These are phyloP conservation scores for Helobdella robusta DNA, from an alignment of 2,888 invertebrate species.

Conservation along the genomic window DNA sequence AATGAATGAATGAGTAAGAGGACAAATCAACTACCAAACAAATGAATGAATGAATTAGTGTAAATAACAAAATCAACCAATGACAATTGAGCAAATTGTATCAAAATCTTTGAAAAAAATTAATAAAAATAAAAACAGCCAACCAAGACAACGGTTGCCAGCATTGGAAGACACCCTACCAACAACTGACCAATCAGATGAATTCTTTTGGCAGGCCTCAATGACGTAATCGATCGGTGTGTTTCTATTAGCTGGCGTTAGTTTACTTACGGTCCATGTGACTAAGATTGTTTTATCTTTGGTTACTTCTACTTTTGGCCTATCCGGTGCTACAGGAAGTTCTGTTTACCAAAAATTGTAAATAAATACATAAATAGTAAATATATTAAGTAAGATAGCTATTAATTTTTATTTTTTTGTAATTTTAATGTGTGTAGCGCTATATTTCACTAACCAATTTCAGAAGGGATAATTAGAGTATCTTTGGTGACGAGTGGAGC, in stretches of 20 bases:
- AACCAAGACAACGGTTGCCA: background rate
- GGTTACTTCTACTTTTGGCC: constrained; percentile 8
- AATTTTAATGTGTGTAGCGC: background rate
- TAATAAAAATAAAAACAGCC: no score
- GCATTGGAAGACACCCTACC: constrained; percentile 3
- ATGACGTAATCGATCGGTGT: background rate
- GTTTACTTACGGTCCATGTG: background rate
- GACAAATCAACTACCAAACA: no score
- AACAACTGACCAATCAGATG: background rate
- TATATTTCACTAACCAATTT: background rate
- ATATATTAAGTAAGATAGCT: background rate
- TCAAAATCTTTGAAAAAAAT: no score
- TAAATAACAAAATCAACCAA: no score
- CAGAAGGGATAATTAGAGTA: background rate
- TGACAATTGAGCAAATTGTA: no score
- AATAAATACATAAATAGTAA: background rate
- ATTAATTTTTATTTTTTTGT: background rate
- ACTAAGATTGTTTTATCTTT: background rate
- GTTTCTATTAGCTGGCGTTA: background rate
- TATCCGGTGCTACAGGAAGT: constrained; percentile 7
- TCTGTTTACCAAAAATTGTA: background rate
- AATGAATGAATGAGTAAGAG: no score
- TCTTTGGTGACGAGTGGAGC: background rate
- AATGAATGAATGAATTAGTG: no score
- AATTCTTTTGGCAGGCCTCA: background rate